These are phyloP conservation scores for Tupiocoris notatus DNA, from an alignment of 2,888 invertebrate genomes.

Conservation along the genomic window DNA sequence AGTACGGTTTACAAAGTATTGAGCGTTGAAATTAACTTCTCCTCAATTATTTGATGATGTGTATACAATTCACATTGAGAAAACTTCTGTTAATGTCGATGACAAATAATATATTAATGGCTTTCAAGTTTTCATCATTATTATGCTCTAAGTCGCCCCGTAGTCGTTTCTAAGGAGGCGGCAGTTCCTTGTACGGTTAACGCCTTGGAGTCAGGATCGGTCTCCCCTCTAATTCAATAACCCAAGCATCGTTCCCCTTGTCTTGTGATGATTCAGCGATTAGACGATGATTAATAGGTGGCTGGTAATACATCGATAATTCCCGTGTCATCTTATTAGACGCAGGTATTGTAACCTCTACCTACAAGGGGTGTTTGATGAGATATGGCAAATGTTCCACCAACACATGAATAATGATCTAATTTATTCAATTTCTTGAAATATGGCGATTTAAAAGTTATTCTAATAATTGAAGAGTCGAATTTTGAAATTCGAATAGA, in stretches of 20 bases:
- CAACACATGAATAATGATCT: neutral
- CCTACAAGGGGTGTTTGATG: neutral
- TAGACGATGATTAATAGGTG: slow-evolving; percentile 21
- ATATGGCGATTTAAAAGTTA: neutral
- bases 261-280: slow-evolving; percentile 25
- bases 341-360: neutral
- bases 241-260: neutral
- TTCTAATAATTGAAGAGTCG: neutral
- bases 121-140: too few species aligned
- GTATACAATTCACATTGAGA: too few species aligned
- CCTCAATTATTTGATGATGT: too few species aligned
- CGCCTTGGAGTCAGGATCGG: neutral
- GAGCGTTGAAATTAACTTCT: too few species aligned
- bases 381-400: neutral
- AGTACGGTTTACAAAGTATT: too few species aligned
- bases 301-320: slow-evolving; percentile 17
- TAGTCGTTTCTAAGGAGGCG: too few species aligned
- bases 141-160: too few species aligned
- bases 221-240: slow-evolving; percentile 5
- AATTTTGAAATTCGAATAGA: neutral
- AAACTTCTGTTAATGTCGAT: too few species aligned
- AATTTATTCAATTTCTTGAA: neutral
- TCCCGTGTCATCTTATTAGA: slow-evolving; percentile 14
- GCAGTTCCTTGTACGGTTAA: neutral
- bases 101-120: too few species aligned